Percentiles rank a stretch among this genome's conserved stretches.
Evolutionary conservation across 2,797 vertebrate genomes (phyloP).

Genomic region (Cuniculus paca): DNA sequence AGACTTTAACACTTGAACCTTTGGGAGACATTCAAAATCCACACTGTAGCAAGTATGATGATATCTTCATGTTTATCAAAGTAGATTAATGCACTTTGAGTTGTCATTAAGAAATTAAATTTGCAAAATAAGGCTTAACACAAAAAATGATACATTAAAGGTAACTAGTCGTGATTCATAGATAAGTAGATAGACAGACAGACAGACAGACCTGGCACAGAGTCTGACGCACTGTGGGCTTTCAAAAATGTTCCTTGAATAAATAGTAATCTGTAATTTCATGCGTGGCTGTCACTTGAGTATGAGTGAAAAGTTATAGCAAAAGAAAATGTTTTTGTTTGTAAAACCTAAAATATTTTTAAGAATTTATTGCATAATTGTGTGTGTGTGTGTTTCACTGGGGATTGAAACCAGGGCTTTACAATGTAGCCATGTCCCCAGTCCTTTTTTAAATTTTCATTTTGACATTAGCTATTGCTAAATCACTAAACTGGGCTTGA

Average conservation of each 20-base stretch:
- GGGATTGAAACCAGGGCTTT: not conserved
- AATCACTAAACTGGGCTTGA: not conserved
- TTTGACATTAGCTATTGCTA: not conserved
- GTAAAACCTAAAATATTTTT: not conserved
- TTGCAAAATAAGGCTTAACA: not conserved
- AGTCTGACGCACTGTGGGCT: not conserved
- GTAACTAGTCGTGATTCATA: not conserved
- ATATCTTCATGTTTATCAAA: not conserved
- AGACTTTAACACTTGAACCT: not conserved
- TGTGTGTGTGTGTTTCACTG: not conserved
- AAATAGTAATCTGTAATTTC: not conserved
- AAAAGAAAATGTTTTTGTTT: slow-evolving; percentile 26
- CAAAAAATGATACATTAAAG: slow-evolving; percentile 37
- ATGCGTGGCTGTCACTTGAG: not conserved
- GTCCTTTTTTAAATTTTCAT: not conserved
- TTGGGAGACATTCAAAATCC: not conserved
- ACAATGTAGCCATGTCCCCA: not conserved
- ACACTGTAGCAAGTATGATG: not conserved
- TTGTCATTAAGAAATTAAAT: slow-evolving; percentile 47
- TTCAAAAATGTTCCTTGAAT: slow-evolving; percentile 46
- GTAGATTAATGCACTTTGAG: not conserved
- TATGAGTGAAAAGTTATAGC: slow-evolving; percentile 26
- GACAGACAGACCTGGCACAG: not conserved
- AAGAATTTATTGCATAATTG: slow-evolving; percentile 7
- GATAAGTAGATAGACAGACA: not conserved